Evolutionary conservation across 2,113 vertebrate genomes (phyloP).

Genomic region (Polypterus bichir): DNA sequence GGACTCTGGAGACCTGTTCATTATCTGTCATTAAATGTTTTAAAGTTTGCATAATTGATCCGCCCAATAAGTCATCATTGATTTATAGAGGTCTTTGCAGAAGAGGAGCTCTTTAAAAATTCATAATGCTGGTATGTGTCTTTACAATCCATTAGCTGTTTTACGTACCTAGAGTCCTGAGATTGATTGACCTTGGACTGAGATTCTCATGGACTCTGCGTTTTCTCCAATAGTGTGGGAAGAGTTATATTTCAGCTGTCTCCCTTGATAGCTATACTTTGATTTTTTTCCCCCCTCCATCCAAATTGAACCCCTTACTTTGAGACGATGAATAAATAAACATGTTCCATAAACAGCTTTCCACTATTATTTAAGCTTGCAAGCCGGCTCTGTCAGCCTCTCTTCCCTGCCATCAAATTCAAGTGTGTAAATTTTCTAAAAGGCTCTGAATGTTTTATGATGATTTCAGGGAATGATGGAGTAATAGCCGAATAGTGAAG

Average conservation of each 20-base stretch:
- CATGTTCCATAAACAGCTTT: constrained; percentile 95
- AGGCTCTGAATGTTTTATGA: constrained; percentile 99
- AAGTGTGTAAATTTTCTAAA: constrained; percentile 99
- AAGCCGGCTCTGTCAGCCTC: constrained; percentile 76
- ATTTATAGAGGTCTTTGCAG: constrained; percentile 86
- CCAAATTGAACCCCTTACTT: constrained; percentile 77
- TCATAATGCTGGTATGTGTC: constrained; percentile 79
- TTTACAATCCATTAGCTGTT: constrained; percentile 98
- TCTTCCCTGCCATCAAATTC: constrained; percentile 84
- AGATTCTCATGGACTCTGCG: constrained; percentile 71
- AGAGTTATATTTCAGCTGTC: constrained; percentile 74
- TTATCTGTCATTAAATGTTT: constrained; percentile 99
- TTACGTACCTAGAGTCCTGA: constrained; percentile 65
- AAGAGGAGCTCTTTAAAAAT: constrained; percentile 90
- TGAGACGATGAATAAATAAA: constrained; percentile 98
- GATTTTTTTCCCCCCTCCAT: constrained; percentile 60
- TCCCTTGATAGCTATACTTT: constrained; percentile 70
- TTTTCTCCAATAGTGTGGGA: constrained; percentile 58
- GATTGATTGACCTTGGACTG: constrained; percentile 94
- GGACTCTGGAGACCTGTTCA: constrained; percentile 73
- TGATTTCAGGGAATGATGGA: constrained; percentile 96
- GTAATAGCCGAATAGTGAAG: constrained; percentile 97
- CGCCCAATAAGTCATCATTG: constrained; percentile 94
- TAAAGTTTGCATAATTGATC: constrained; percentile 99
- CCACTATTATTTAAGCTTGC: constrained; percentile 88